Conservation (phyloP, 2,797 vertebrate species). For the Tympanoctomys barrerae region DNA sequence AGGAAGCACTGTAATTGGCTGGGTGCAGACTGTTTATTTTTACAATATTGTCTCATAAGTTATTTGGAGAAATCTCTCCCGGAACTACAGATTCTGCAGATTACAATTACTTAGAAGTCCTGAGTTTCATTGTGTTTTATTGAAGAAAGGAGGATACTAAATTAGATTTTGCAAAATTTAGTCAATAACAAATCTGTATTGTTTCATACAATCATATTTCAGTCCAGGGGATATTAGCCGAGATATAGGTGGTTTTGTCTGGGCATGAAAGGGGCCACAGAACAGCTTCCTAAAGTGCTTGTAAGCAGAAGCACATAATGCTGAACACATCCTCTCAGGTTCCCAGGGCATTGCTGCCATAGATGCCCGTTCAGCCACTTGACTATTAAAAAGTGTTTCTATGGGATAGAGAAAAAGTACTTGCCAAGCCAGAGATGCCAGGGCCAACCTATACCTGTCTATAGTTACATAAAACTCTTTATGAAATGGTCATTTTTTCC, state of each 20-base stretch:
- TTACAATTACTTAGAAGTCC: neutral
- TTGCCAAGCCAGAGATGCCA: constrained; percentile 10
- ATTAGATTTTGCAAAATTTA: constrained; percentile 43
- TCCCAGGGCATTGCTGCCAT: neutral
- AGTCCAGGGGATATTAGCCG: constrained; percentile 13
- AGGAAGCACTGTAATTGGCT: neutral
- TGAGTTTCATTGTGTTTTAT: neutral
- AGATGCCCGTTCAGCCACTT: neutral
- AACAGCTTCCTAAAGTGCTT: neutral
- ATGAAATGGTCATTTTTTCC: neutral
- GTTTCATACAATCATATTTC: constrained; percentile 45
- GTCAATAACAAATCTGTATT: neutral
- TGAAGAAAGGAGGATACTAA: neutral
- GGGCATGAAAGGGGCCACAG: neutral
- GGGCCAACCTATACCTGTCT: neutral
- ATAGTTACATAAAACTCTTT: constrained; percentile 22
- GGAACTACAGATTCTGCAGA: neutral
- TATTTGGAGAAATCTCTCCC: neutral
- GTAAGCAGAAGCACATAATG: neutral
- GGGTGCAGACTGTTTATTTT: neutral
- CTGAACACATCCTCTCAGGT: neutral
- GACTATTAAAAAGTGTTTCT: constrained; percentile 13
- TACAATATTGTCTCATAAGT: neutral
- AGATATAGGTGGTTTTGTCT: neutral
- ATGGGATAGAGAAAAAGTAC: neutral